These are phyloP conservation scores for Craterocephalus amniculus DNA, from an alignment of 2,797 vertebrate genomes.

Conservation along the genomic window DNA sequence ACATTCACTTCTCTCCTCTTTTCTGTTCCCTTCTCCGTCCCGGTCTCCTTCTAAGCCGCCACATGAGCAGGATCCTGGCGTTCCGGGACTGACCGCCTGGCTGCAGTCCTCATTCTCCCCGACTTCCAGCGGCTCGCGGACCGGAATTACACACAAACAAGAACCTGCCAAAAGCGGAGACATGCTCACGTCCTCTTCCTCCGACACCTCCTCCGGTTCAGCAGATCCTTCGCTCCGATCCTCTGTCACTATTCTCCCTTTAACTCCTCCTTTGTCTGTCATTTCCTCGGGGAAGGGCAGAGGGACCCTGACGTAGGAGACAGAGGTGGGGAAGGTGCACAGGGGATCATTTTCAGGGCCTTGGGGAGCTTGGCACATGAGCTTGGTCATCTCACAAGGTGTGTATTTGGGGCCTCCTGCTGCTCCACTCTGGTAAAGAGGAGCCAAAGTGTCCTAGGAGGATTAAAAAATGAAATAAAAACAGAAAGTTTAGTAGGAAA, in stretches of 20 bases:
- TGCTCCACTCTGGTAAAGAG: conserved; percentile 76
- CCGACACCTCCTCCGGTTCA: conserved; percentile 75
- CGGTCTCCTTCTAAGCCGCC: conserved; percentile 61
- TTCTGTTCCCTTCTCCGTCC: conserved; percentile 29
- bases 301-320: conserved; percentile 45
- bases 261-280: conserved; percentile 22
- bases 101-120: conserved; percentile 94
- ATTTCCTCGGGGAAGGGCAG: conserved; percentile 41
- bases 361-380: conserved; percentile 70
- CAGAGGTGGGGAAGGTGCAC: conserved; percentile 55
- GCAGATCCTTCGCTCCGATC: conserved; percentile 55
- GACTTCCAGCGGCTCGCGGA: conserved; percentile 88
- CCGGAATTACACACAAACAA: conserved; percentile 74
- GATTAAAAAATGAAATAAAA: conserved; percentile 17
- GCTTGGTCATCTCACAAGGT: conserved; percentile 77
- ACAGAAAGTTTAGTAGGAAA: conserved; percentile 1
- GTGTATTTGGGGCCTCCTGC: conserved; percentile 59
- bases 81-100: conserved; percentile 86
- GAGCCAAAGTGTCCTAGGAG: conserved; percentile 79
- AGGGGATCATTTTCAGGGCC: conserved; percentile 49
- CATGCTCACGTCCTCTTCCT: conserved; percentile 56
- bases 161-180: conserved; percentile 69
- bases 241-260: conserved; percentile 12
- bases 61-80: conserved; percentile 74
- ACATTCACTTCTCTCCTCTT: conserved; percentile 43